These are phyloP conservation scores for Pocota personata DNA, from an alignment of 2,888 invertebrate genomes.

Conservation along the genomic window DNA sequence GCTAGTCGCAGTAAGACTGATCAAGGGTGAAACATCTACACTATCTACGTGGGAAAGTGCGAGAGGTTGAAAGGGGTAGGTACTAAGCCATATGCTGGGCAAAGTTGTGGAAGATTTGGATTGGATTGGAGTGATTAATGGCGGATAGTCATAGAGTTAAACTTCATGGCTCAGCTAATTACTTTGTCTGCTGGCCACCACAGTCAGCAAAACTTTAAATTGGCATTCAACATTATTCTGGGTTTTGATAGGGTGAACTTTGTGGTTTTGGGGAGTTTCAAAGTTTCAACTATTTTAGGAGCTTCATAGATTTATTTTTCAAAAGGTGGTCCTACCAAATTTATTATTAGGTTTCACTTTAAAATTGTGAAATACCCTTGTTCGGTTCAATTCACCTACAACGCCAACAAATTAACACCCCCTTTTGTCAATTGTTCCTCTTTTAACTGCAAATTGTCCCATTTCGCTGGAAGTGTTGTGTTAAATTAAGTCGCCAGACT, in stretches of 20 bases:
- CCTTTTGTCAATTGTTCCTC: not conserved
- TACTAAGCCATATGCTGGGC: slow-evolving; percentile 53
- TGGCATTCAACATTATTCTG: slow-evolving; percentile 5
- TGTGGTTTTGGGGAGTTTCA: not conserved
- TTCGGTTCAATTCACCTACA: not conserved
- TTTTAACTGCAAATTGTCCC: not conserved
- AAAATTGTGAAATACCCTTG: not conserved
- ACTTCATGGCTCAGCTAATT: slow-evolving; percentile 58
- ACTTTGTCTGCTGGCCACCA: slow-evolving; percentile 48
- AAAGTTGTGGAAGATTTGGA: slow-evolving; percentile 47
- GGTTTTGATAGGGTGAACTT: slow-evolving; percentile 2
- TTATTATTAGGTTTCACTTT: not conserved
- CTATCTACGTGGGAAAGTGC: too few relatives aligned
- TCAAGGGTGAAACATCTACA: slow-evolving; percentile 42
- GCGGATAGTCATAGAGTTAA: slow-evolving; percentile 35
- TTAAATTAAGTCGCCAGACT: slow-evolving; percentile 27
- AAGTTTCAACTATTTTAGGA: not conserved
- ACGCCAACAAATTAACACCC: not conserved
- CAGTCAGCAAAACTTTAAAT: slow-evolving; percentile 63
- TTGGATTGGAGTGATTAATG: slow-evolving; percentile 64
- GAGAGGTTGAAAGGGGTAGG: not conserved
- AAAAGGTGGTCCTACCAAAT: too few relatives aligned
- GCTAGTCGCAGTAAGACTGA: slow-evolving; percentile 30
- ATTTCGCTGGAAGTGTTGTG: not conserved
- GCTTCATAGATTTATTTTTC: too few relatives aligned